Conservation (phyloP, 1,140 invertebrate species). For the Drosophila takahashii region DNA sequence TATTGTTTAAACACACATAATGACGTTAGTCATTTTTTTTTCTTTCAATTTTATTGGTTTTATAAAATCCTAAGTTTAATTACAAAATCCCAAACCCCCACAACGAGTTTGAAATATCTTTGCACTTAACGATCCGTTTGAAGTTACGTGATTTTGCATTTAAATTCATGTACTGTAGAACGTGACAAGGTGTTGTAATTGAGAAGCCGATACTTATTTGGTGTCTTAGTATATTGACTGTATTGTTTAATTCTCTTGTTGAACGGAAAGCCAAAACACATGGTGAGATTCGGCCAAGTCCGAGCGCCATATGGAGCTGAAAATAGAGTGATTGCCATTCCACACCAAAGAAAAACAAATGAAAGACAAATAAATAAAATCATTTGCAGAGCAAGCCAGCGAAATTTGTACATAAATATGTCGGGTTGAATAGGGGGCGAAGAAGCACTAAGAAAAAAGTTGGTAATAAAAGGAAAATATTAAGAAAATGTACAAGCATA, state of each 20-base stretch:
- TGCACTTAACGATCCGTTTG: neutral
- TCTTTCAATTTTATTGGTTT: neutral
- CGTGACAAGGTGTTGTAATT: conserved; percentile 26
- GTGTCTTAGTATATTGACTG: conserved; percentile 12
- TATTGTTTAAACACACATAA: neutral
- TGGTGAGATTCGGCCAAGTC: conserved; percentile 17
- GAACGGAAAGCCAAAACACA: conserved; percentile 5
- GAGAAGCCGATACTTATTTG: neutral
- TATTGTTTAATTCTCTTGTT: conserved; percentile 1
- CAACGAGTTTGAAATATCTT: neutral
- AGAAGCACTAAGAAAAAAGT: conserved; percentile 20
- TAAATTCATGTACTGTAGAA: conserved; percentile 8
- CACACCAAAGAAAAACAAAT: conserved; percentile 37
- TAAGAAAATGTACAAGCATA: no score
- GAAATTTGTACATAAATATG: conserved; percentile 38
- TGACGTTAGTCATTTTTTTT: neutral
- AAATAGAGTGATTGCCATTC: conserved; percentile 51
- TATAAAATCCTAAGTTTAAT: neutral
- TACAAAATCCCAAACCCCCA: neutral
- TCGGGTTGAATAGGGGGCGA: conserved; percentile 31
- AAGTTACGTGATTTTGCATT: conserved; percentile 27
- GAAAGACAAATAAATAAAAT: conserved; percentile 50
- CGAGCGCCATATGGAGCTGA: conserved; percentile 37
- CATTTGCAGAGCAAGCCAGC: conserved; percentile 17
- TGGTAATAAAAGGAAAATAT: no score